Percentiles rank a stretch among this genome's conserved stretches.
phyloP scores from a whole-genome alignment of 2,113 vertebrate genomes.

The Heterotis niloticus region DNA sequence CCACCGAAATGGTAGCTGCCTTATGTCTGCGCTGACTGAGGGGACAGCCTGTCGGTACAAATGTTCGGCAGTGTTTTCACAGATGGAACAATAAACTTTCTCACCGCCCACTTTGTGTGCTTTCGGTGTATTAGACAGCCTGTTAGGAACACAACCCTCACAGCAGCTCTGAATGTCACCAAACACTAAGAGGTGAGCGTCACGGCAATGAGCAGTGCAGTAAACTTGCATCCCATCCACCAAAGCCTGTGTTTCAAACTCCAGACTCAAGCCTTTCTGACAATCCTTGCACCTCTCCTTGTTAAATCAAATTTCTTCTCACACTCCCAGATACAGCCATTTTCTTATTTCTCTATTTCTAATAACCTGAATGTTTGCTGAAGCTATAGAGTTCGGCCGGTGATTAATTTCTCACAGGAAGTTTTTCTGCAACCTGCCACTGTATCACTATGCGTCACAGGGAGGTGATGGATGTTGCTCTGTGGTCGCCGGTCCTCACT shows the following conservation, averaged over 20 bases:
- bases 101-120: too few relatives aligned
- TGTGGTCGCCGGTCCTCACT: not conserved
- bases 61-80: too few relatives aligned
- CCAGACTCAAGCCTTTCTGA: not conserved
- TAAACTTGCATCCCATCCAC: not conserved
- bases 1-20: too few relatives aligned
- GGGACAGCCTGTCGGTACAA: too few relatives aligned
- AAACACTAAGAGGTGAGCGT: not conserved
- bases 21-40: too few relatives aligned
- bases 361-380: not conserved
- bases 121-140: too few relatives aligned
- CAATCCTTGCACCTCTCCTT: not conserved
- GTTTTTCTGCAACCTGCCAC: not conserved
- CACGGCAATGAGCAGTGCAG: not conserved
- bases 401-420: not conserved
- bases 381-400: not conserved
- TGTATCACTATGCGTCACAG: not conserved
- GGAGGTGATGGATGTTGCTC: not conserved
- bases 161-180: not conserved
- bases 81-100: too few relatives aligned
- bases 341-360: not conserved
- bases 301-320: not conserved
- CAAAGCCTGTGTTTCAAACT: not conserved
- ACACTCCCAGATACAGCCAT: not conserved
- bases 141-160: too few relatives aligned